These are phyloP conservation scores for Drosophila mayri DNA, from an alignment of 1,140 invertebrate genomes.

Conservation along the genomic window DNA sequence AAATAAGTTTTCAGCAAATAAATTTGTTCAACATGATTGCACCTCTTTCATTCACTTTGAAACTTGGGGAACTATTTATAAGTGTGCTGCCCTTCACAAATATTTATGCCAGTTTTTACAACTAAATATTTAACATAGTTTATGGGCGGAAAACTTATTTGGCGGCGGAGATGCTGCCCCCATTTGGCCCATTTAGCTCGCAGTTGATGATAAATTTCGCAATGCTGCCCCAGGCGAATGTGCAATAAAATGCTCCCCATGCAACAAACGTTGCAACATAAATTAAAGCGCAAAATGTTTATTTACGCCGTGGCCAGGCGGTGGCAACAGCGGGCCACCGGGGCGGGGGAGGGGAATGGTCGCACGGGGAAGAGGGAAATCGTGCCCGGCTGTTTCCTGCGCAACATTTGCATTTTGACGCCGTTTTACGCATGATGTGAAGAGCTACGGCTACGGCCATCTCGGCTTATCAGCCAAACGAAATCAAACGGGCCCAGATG, in stretches of 20 bases:
- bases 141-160: slow-evolving; percentile 37
- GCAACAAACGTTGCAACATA: slow-evolving; percentile 62
- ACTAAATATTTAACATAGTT: slow-evolving; percentile 31
- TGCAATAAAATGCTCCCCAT: slow-evolving; percentile 74
- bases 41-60: not conserved
- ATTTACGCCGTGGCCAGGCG: slow-evolving; percentile 58
- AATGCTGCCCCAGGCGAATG: slow-evolving; percentile 53
- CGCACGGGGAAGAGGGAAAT: slow-evolving; percentile 12
- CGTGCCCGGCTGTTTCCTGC: slow-evolving; percentile 63
- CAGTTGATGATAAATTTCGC: slow-evolving; percentile 67
- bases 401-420: slow-evolving; percentile 79
- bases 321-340: not conserved
- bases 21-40: not conserved
- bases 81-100: slow-evolving; percentile 7
- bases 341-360: not conserved
- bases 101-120: slow-evolving; percentile 13
- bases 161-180: slow-evolving; percentile 27
- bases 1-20: not conserved
- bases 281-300: slow-evolving; percentile 80
- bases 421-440: slow-evolving; percentile 78
- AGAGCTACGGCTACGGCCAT: slow-evolving; percentile 44
- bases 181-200: slow-evolving; percentile 46
- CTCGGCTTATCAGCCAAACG: slow-evolving; percentile 68
- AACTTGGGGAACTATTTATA: not conserved
- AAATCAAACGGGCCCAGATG: slow-evolving; percentile 68